Percentiles rank a stretch among this genome's conserved stretches.
Evolutionary conservation across 2,888 invertebrate species (phyloP).

Genomic region (Parapristionchus giblindavisi): DNA sequence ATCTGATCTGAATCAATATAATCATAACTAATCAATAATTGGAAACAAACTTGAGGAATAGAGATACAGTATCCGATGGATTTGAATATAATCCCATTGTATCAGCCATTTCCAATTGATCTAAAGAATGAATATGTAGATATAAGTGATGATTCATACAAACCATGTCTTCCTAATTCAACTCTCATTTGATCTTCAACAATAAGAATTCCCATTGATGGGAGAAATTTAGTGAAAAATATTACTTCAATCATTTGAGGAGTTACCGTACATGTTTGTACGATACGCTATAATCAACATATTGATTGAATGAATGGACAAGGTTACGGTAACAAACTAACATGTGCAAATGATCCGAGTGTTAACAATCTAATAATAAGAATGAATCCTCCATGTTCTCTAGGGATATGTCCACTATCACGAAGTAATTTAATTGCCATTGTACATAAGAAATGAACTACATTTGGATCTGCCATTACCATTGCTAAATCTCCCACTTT

Average conservation of each 20-base stretch:
- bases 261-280: conserved; percentile 34
- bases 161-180: conserved; percentile 40
- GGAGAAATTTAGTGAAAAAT: conserved; percentile 53
- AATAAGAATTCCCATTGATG: conserved; percentile 45
- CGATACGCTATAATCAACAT: conserved; percentile 38
- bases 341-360: conserved; percentile 44
- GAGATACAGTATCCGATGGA: conserved; percentile 5
- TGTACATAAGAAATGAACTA: conserved; percentile 56
- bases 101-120: neutral
- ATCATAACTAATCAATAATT: conserved; percentile 3
- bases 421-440: conserved; percentile 39
- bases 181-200: conserved; percentile 47
- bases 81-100: conserved; percentile 1
- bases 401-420: conserved; percentile 39
- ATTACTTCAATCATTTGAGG: conserved; percentile 42
- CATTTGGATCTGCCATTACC: conserved; percentile 59
- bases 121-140: conserved; percentile 5
- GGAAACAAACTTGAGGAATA: conserved; percentile 27
- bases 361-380: conserved; percentile 40
- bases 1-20: conserved; percentile 37
- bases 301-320: neutral
- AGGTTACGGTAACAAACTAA: conserved; percentile 14
- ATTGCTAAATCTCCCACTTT: conserved; percentile 53
- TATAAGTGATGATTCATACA: too few relatives aligned
- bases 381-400: conserved; percentile 42